Evolutionary conservation across 2,888 invertebrate genomes (phyloP).

Genomic region (Octodonta nipae): DNA sequence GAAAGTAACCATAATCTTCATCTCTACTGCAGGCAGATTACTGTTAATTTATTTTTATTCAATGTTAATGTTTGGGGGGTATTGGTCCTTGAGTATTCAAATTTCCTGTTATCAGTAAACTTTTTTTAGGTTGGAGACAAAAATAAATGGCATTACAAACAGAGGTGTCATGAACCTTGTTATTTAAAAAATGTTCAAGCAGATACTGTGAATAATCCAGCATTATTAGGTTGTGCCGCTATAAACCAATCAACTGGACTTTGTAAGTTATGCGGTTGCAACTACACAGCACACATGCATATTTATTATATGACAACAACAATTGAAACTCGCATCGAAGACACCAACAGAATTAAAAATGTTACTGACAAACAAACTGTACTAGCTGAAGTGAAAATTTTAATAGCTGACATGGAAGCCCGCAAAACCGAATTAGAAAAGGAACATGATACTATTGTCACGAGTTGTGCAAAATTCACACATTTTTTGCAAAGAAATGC

Average conservation of each 20-base stretch:
- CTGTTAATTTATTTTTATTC: too few relatives aligned
- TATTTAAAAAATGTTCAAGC: slow-evolving; percentile 23
- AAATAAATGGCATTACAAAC: slow-evolving; percentile 26
- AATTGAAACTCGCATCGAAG: slow-evolving; percentile 18
- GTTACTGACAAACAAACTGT: slow-evolving; percentile 20
- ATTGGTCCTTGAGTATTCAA: too few relatives aligned
- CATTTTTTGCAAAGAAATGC: slow-evolving; percentile 28
- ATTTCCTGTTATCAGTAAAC: too few relatives aligned
- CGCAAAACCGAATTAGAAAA: slow-evolving; percentile 18
- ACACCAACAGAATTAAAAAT: slow-evolving; percentile 19
- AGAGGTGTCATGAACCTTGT: too few relatives aligned
- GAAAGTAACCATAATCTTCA: too few relatives aligned
- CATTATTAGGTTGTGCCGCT: slow-evolving; percentile 24
- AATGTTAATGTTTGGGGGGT: too few relatives aligned
- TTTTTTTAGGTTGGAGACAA: slow-evolving; percentile 21
- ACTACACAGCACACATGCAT: slow-evolving; percentile 28
- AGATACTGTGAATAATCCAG: slow-evolving; percentile 26
- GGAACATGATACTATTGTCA: slow-evolving; percentile 22
- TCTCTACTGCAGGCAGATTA: too few relatives aligned
- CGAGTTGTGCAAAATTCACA: slow-evolving; percentile 26
- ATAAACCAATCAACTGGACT: slow-evolving; percentile 20
- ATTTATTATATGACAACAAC: slow-evolving; percentile 28
- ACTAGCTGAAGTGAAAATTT: slow-evolving; percentile 13
- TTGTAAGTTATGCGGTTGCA: slow-evolving; percentile 24
- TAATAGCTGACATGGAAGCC: slow-evolving; percentile 18